Evolutionary conservation across 2,113 vertebrate genomes (phyloP).

Genomic region (Suncus etruscus): DNA sequence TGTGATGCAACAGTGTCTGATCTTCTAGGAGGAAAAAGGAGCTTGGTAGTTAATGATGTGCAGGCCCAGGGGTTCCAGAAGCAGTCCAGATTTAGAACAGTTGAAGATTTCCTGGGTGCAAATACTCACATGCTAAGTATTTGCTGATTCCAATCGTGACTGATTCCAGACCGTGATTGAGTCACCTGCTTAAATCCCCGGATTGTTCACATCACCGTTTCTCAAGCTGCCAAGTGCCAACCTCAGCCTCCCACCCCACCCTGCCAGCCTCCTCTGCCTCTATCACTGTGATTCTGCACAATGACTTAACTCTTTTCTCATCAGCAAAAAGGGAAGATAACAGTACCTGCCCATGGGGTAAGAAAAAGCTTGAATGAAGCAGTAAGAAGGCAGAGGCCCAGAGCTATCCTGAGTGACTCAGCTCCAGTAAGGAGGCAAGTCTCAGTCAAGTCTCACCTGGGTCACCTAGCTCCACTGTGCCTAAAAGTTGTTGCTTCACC

Average conservation of each 20-base stretch:
- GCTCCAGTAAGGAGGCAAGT: no score
- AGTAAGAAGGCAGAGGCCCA: no score
- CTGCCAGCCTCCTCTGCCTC: neutral
- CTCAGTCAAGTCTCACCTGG: neutral
- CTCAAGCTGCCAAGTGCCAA: neutral
- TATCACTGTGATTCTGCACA: neutral
- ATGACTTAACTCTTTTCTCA: neutral
- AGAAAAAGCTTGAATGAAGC: neutral
- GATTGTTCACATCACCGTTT: neutral
- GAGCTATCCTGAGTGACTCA: no score
- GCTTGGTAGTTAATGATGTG: accelerated
- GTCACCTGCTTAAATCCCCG: neutral
- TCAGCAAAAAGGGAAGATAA: neutral
- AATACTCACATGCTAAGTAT: neutral
- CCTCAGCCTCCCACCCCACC: no score
- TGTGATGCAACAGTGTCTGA: neutral
- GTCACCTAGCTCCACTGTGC: neutral
- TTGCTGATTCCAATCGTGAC: neutral
- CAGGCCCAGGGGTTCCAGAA: no score
- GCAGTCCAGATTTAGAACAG: neutral
- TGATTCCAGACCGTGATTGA: neutral
- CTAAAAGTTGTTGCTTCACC: neutral
- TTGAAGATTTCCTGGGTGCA: no score
- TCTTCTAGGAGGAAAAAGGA: neutral
- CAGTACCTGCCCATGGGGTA: neutral